Base-by-base conservation (phyloP, 2,888 invertebrate species). In the Dyspetes luteomarginatus region DNA sequence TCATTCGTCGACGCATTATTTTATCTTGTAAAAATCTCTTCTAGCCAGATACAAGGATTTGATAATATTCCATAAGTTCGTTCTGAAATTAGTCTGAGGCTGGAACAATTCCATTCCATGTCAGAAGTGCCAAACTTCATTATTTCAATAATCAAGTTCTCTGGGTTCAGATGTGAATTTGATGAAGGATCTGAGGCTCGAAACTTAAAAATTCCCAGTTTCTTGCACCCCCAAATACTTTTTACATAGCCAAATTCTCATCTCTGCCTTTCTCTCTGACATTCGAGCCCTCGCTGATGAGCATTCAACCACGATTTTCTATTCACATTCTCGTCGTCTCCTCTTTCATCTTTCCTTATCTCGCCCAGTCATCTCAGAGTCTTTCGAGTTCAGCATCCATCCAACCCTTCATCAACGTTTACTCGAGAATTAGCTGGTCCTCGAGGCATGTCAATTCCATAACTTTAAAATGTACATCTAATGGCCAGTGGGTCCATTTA, bases 341-440 rank as follows among this genome's bases (percentile, higher is more conserved):
- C 62, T 41, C 76, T 48, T 78, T 52, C 72, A 65, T 72, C 72
- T 72, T 62, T 60, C 60, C 64, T 71, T 69, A 68, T 62, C 81
- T 75, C 17, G 19, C 62, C 9, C 28, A 48, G 69, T 55, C 64
- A 52, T 74, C 75, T 75, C 68, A 69, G 26, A 45, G 65, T 76
- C 75, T 81, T 50, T 69, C 58, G 58, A 68, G 60, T 68, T 68
- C 24, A 58, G 26, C 48, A 17, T 43, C 60, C 56, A 68, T 19
- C 45, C 3, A 60, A 62, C 45, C 60, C 71, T 55, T 75, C 22
- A 52, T 71, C 64, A 41, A 52, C 60, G 60, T 58, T 78, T 75
- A 72, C 79, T 62, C 60, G 56, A 73, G 81, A 78, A 82, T 83
- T 82, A 64, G 72, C 76, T 48, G 75, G 5, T 41, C 41, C 24